Conservation (phyloP, 2,113 vertebrate species). For the Actinemys pallida region DNA sequence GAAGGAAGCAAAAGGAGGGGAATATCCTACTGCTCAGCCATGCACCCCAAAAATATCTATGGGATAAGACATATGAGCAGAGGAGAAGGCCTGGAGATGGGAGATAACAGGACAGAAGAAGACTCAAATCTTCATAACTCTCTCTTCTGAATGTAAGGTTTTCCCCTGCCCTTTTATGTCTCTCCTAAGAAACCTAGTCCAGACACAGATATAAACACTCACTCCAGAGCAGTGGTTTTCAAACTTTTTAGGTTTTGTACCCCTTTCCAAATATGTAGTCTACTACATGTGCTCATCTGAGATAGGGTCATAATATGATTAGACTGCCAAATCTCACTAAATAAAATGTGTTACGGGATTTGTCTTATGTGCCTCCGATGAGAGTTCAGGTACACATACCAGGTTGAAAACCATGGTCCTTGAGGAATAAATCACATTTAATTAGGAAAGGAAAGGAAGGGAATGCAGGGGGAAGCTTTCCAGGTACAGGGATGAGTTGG, state of each 20-base stretch:
- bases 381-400: background rate
- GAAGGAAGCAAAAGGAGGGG: background rate
- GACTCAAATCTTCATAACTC: background rate
- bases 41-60: background rate
- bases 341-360: background rate
- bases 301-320: background rate
- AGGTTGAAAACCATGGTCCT: background rate
- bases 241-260: background rate
- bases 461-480: background rate
- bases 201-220: background rate
- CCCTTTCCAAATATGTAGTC: background rate
- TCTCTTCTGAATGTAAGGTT: background rate
- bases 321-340: background rate
- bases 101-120: background rate
- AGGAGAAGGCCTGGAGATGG: background rate
- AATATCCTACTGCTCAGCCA: background rate
- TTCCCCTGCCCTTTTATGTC: background rate
- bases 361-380: background rate
- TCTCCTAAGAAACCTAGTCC: background rate
- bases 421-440: background rate
- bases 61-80: background rate
- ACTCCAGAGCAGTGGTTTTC: background rate
- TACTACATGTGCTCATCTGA: background rate
- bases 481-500: background rate
- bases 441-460: conserved; percentile 19